Percentiles rank a stretch among this genome's conserved stretches.
Evolutionary conservation across 2,797 vertebrate species (phyloP).

Genomic region (Centropyge bicolor): DNA sequence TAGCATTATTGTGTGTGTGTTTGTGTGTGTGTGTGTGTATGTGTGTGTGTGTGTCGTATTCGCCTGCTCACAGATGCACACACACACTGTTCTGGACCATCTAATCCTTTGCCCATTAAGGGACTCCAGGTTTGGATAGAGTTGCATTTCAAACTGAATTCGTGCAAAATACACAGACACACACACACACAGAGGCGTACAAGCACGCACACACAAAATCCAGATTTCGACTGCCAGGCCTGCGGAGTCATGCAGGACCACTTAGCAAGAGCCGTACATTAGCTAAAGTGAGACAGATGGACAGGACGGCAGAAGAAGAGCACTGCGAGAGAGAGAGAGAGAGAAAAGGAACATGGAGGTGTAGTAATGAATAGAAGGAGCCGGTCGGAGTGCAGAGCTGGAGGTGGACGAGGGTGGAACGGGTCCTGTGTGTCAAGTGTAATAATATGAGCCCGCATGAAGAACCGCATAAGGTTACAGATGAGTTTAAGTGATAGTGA

Average conservation of each 20-base stretch:
- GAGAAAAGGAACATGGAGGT: slow-evolving; percentile 5
- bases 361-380: slow-evolving; percentile 37
- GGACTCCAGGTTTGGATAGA: slow-evolving; percentile 60
- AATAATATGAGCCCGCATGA: slow-evolving; percentile 34
- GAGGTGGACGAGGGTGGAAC: slow-evolving; percentile 18
- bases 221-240: slow-evolving; percentile 9
- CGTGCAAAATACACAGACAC: slow-evolving; percentile 31
- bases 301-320: slow-evolving; percentile 28
- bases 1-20: slow-evolving; percentile 17
- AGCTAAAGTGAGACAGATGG: slow-evolving; percentile 49
- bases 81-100: slow-evolving; percentile 40
- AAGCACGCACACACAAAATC: background rate
- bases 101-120: slow-evolving; percentile 62
- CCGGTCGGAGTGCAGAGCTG: background rate
- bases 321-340: background rate
- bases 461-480: slow-evolving; percentile 19
- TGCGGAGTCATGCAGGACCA: slow-evolving; percentile 46
- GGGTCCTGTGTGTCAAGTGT: slow-evolving; percentile 42
- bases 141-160: slow-evolving; percentile 56
- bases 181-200: slow-evolving; percentile 16
- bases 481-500: slow-evolving; percentile 29
- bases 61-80: slow-evolving; percentile 10
- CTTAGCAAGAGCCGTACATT: slow-evolving; percentile 53
- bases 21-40: slow-evolving; percentile 10
- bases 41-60: slow-evolving; percentile 7